phyloP scores from a whole-genome alignment of 2,113 vertebrate species.

The Indri indri region DNA sequence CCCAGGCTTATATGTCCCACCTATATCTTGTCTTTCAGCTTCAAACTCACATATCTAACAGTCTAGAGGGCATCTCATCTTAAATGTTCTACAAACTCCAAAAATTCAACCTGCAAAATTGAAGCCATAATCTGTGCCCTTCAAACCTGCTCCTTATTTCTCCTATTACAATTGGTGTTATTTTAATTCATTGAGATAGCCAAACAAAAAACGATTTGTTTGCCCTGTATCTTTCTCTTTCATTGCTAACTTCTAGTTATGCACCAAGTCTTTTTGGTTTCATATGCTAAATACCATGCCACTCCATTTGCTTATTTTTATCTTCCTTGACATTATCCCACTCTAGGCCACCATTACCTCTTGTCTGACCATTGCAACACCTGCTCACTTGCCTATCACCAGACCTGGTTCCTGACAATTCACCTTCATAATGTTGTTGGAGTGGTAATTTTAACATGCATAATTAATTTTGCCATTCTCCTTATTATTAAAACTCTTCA shows the following conservation, averaged over 20 bases:
- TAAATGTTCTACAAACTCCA: background rate
- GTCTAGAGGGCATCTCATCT: background rate
- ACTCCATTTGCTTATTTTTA: background rate
- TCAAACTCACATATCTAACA: background rate
- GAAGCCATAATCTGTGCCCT: background rate
- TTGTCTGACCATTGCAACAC: background rate
- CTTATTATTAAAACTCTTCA: conserved; percentile 24
- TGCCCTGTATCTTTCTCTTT: background rate
- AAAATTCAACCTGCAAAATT: background rate
- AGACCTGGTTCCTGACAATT: background rate
- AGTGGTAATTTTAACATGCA: background rate
- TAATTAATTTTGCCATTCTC: conserved; percentile 39
- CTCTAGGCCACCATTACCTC: background rate
- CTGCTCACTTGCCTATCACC: background rate
- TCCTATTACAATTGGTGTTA: background rate
- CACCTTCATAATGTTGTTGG: background rate
- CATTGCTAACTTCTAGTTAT: background rate
- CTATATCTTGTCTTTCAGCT: background rate
- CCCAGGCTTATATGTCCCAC: background rate
- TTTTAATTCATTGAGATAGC: background rate
- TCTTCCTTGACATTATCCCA: background rate
- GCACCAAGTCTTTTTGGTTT: background rate
- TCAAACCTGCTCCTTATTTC: background rate
- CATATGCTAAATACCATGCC: background rate
- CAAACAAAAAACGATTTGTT: background rate